Evolutionary conservation across 2,797 vertebrate species (phyloP).

Genomic region (Lepilemur ruficaudatus): DNA sequence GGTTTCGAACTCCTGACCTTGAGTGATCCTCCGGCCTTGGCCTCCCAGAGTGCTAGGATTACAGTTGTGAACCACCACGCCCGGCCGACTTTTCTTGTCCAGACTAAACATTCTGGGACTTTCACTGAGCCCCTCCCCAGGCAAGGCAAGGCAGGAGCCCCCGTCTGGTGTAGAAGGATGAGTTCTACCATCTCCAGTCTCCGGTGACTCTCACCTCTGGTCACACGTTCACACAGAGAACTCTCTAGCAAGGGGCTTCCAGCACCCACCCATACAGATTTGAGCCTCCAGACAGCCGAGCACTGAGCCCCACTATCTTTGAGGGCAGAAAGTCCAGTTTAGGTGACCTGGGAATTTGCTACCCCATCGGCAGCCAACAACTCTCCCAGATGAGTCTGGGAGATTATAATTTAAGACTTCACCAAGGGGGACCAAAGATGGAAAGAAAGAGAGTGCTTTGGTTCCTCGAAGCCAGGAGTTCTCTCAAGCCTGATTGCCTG

Average conservation of each 20-base stretch:
- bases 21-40: too few relatives aligned
- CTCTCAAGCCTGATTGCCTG: not conserved
- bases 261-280: not conserved
- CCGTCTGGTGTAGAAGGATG: too few relatives aligned
- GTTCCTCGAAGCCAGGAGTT: not conserved
- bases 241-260: not conserved
- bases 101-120: not conserved
- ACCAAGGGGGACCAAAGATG: fast-evolving
- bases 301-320: not conserved
- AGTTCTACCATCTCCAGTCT: fast-evolving
- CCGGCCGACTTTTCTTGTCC: not conserved
- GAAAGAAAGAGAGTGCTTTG: not conserved
- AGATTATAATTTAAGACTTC: not conserved
- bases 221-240: not conserved
- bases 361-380: not conserved
- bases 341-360: not conserved
- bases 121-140: not conserved
- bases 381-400: not conserved
- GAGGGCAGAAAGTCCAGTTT: not conserved
- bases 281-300: not conserved
- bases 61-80: too few relatives aligned
- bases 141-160: not conserved
- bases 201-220: not conserved
- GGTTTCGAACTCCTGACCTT: too few relatives aligned
- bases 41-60: too few relatives aligned